These are phyloP conservation scores for Microtus montanus DNA, from an alignment of 2,113 vertebrate species.

Conservation along the genomic window DNA sequence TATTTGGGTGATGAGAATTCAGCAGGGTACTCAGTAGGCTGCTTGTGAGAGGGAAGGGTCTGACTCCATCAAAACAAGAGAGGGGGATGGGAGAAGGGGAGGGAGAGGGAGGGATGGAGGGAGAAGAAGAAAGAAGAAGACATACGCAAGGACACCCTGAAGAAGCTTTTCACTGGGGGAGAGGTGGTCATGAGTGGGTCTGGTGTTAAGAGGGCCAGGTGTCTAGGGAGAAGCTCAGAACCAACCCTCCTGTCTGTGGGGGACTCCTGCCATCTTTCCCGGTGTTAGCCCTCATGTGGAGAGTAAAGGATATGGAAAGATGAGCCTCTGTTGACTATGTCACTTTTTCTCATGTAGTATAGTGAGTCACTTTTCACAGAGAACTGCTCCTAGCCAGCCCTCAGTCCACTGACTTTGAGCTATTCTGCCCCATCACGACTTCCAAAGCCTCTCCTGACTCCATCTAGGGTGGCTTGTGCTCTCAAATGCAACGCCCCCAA, in stretches of 20 bases:
- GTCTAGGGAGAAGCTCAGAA: background rate
- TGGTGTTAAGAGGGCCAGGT: background rate
- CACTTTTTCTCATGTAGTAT: background rate
- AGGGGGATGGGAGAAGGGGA: too few species aligned
- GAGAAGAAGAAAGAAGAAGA: background rate
- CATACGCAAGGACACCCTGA: background rate
- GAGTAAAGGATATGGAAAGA: background rate
- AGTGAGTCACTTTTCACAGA: background rate
- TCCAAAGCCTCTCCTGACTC: background rate
- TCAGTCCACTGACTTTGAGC: background rate
- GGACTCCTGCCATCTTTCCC: background rate
- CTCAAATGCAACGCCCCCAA: background rate
- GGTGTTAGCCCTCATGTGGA: background rate
- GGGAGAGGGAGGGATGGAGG: fast-evolving
- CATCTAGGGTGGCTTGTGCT: background rate
- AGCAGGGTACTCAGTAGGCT: background rate
- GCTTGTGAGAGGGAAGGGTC: background rate
- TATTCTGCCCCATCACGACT: background rate
- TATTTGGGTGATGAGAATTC: background rate
- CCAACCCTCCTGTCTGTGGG: background rate
- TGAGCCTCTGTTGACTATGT: background rate
- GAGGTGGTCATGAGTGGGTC: background rate
- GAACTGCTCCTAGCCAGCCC: background rate
- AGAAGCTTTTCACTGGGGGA: background rate
- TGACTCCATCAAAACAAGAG: background rate